phyloP scores from a whole-genome alignment of 2,888 invertebrate species.

The Crematogaster levior region DNA sequence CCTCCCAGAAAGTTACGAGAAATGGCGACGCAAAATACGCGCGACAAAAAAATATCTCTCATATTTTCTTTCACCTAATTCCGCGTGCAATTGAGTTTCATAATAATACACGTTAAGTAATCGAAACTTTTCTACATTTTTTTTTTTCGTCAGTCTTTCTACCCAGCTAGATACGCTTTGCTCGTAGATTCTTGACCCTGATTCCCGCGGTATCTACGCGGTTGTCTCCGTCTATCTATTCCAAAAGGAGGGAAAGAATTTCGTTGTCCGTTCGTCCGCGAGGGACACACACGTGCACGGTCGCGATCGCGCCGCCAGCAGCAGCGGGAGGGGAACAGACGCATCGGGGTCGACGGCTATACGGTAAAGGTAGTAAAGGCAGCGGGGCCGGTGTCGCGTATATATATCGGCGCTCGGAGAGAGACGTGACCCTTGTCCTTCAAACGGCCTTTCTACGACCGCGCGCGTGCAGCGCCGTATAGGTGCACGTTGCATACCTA shows the following conservation, averaged over 20 bases:
- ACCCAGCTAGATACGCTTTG: neutral
- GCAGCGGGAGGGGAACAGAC: constrained; percentile 14
- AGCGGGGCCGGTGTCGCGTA: constrained; percentile 68
- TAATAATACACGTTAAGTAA: too few species aligned
- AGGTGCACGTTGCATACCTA: constrained; percentile 75
- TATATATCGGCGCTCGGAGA: constrained; percentile 69
- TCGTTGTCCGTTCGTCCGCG: constrained; percentile 11
- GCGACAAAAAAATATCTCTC: too few species aligned
- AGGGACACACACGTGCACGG: neutral
- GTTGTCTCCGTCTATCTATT: neutral
- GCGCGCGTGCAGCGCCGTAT: constrained; percentile 58
- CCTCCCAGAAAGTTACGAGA: too few species aligned
- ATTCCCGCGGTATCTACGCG: neutral
- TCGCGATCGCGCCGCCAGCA: constrained; percentile 16
- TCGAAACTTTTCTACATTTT: too few species aligned
- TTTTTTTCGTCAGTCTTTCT: neutral
- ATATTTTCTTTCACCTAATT: too few species aligned
- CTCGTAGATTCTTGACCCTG: neutral
- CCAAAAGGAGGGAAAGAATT: constrained; percentile 15
- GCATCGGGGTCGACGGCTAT: constrained; percentile 52
- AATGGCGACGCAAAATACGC: too few species aligned
- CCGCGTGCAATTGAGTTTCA: too few species aligned
- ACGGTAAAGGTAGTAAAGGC: constrained; percentile 75
- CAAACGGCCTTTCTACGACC: constrained; percentile 83
- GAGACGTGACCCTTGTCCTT: constrained; percentile 81